A percentile compares a stretch with the other conserved stretches of the same genome.
Evolutionary conservation across 2,888 invertebrate genomes (phyloP).

Genomic region (Pristionchus arcanus): DNA sequence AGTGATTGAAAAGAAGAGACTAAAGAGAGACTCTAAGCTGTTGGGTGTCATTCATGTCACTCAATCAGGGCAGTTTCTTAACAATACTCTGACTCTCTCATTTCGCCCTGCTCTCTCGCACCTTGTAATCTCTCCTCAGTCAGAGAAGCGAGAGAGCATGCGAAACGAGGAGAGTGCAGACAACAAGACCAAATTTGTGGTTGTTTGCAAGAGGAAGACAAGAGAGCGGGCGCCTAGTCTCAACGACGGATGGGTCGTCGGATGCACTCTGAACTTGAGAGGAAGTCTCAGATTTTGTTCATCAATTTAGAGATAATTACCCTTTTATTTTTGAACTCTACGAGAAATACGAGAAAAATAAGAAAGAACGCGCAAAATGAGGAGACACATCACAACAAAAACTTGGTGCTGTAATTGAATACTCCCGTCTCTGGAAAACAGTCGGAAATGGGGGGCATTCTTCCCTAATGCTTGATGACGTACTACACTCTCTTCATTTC

Average conservation of each 20-base stretch:
- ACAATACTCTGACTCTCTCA: not conserved
- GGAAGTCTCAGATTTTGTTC: no score
- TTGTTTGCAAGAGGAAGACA: conserved; percentile 36
- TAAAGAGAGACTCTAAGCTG: not conserved
- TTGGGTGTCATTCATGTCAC: conserved; percentile 3
- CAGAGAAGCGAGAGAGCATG: no score
- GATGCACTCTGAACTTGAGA: not conserved
- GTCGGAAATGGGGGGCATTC: conserved; percentile 19
- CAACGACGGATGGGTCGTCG: not conserved
- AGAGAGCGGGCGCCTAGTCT: not conserved
- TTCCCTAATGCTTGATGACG: not conserved
- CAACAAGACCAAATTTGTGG: conserved; percentile 8
- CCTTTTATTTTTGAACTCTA: not conserved
- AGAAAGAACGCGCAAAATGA: not conserved
- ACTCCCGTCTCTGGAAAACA: not conserved
- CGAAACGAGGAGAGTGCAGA: not conserved
- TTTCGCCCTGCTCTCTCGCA: not conserved
- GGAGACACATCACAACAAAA: not conserved
- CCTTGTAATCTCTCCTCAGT: no score
- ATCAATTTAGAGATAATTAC: no score
- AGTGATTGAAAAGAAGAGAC: not conserved
- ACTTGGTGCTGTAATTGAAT: not conserved
- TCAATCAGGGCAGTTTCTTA: not conserved
- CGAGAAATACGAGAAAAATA: not conserved
- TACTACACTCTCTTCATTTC: not conserved